A percentile compares a stretch with the other conserved stretches of the same genome.
Evolutionary conservation across 1,140 invertebrate species (phyloP).

Genomic region (Cydia amplana): DNA sequence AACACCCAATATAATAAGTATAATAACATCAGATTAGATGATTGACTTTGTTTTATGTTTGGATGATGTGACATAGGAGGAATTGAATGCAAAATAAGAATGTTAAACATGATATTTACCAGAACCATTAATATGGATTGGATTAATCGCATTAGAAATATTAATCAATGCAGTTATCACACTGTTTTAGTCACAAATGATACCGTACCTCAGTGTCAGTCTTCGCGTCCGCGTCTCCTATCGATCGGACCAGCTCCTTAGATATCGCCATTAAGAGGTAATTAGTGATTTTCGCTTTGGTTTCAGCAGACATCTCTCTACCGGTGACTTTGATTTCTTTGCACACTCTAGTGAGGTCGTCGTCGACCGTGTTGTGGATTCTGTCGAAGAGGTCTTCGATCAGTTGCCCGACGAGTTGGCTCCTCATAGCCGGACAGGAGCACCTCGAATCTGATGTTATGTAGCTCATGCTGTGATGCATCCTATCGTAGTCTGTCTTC

Average conservation of each 20-base stretch:
- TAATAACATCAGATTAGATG: not conserved
- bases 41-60: not conserved
- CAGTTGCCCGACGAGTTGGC: conserved; percentile 69
- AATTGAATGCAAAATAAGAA: not conserved
- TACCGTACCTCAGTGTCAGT: conserved; percentile 72
- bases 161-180: conserved; percentile 49
- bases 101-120: conserved; percentile 39
- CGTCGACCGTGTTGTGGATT: conserved; percentile 67
- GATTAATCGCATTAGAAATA: conserved; percentile 48
- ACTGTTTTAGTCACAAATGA: conserved; percentile 63
- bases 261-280: conserved; percentile 76
- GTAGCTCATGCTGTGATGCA: conserved; percentile 74
- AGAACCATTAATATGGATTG: conserved; percentile 44
- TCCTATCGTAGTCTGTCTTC: conserved; percentile 70
- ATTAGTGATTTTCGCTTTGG: conserved; percentile 75
- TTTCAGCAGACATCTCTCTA: conserved; percentile 60
- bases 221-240: conserved; percentile 74
- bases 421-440: conserved; percentile 71
- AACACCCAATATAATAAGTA: not conserved
- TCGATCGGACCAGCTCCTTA: conserved; percentile 74
- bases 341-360: conserved; percentile 64
- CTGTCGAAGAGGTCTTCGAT: conserved; percentile 73
- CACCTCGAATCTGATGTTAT: conserved; percentile 67
- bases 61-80: not conserved
- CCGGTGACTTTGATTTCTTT: conserved; percentile 61